Conservation (phyloP, 2,888 invertebrate species). For the Notocelia uddmanniana region DNA sequence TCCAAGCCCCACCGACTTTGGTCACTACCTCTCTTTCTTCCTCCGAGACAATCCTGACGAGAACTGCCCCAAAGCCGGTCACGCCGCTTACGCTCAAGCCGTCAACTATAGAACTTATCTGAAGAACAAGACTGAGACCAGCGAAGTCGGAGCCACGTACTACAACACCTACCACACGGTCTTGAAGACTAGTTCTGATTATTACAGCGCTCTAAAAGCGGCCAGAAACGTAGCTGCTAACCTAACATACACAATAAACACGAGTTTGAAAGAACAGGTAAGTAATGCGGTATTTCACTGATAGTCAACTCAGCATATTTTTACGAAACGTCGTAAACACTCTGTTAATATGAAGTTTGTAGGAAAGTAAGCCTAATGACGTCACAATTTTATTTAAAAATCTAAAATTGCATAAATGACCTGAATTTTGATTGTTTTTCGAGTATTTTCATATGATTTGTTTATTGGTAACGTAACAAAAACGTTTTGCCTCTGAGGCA, state of each 20-base stretch:
- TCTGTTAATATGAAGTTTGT: no score
- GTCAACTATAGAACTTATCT: slow-evolving; percentile 84
- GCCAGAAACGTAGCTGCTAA: slow-evolving; percentile 93
- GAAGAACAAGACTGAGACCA: slow-evolving; percentile 56
- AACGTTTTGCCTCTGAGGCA: no score
- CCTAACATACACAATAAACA: slow-evolving; percentile 91
- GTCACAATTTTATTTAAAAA: no score
- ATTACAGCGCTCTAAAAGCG: slow-evolving; percentile 93
- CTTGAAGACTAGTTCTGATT: slow-evolving; percentile 95
- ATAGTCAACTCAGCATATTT: no score
- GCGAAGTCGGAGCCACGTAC: slow-evolving; percentile 90
- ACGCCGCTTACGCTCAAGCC: slow-evolving; percentile 92
- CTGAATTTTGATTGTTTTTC: no score
- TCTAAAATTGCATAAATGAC: no score
- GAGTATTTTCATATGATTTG: no score
- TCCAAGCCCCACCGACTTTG: slow-evolving; percentile 88
- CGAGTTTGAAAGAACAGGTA: slow-evolving; percentile 79
- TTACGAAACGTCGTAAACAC: no score
- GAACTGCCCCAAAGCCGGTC: slow-evolving; percentile 93
- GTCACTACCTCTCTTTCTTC: slow-evolving; percentile 92
- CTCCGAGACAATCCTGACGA: slow-evolving; percentile 92
- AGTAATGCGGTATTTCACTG: no score
- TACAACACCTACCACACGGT: slow-evolving; percentile 97
- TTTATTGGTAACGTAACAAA: no score
- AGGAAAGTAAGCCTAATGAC: no score